phyloP scores from a whole-genome alignment of 30 jellyfish, hydroid and myxozoan genomes.

The Pseudorhiza aurosa region DNA sequence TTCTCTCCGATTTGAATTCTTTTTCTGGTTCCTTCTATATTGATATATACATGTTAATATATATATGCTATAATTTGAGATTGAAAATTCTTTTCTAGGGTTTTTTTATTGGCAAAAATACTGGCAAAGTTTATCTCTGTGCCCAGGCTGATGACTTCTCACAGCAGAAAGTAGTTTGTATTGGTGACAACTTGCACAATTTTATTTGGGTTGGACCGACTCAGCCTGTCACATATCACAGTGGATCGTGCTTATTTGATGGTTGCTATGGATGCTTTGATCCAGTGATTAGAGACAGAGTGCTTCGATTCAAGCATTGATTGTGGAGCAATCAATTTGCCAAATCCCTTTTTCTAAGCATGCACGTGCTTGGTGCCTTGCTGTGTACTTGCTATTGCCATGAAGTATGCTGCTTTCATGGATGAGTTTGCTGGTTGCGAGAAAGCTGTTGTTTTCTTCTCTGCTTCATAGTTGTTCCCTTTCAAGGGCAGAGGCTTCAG shows the following conservation, averaged over 20 bases:
- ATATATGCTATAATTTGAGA: no score
- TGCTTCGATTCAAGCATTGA: conserved; percentile 74
- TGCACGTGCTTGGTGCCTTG: no score
- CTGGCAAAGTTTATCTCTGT: conserved; percentile 89
- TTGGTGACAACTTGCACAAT: conserved; percentile 74
- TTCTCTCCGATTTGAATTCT: no score
- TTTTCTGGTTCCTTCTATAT: no score
- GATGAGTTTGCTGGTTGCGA: no score
- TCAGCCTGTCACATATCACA: conserved; percentile 78
- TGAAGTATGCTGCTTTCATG: no score
- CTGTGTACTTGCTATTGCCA: no score
- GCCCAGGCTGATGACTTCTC: conserved; percentile 98
- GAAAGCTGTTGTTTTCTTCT: no score
- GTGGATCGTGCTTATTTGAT: conserved; percentile 79
- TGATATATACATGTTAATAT: no score
- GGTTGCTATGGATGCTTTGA: conserved; percentile 97
- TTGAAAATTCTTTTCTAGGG: conserved; percentile 85
- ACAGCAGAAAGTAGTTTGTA: conserved; percentile 88
- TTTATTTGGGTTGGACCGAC: conserved; percentile 94
- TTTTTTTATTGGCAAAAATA: conserved; percentile 75
- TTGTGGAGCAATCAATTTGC: neutral
- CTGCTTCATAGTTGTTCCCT: no score
- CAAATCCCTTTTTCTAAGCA: no score
- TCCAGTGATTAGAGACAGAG: conserved; percentile 87
- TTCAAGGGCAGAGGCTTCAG: no score